Conservation (phyloP, 2,113 vertebrate species). For the Syrrhaptes paradoxus region DNA sequence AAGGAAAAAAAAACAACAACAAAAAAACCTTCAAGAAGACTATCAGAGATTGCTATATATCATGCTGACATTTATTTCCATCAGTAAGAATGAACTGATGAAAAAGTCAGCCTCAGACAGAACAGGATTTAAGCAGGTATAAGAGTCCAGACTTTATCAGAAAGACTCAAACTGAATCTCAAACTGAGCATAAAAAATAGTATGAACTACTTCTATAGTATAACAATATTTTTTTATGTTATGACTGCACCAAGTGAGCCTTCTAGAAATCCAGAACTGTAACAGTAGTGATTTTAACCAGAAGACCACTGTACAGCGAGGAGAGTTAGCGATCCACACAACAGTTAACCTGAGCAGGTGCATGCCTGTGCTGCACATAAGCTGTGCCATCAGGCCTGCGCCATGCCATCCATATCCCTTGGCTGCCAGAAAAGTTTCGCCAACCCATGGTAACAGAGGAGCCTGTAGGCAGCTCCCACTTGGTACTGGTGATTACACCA, state of each 20-base stretch:
- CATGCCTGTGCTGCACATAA: accelerated
- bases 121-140: not conserved
- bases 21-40: not conserved
- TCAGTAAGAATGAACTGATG: not conserved
- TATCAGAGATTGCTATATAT: not conserved
- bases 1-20: not conserved
- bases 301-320: not conserved
- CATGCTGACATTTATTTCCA: not conserved
- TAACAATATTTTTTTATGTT: not conserved
- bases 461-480: not conserved
- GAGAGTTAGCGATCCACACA: no score
- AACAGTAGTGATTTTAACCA: not conserved
- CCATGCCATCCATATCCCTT: accelerated
- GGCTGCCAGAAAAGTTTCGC: not conserved
- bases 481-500: accelerated
- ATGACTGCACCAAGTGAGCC: not conserved
- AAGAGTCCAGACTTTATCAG: not conserved
- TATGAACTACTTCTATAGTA: not conserved
- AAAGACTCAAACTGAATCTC: not conserved
- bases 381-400: not conserved
- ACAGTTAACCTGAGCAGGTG: not conserved
- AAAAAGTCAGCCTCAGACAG: not conserved
- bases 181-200: not conserved
- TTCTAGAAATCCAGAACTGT: not conserved
- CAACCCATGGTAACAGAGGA: not conserved